Percentiles rank a stretch among this genome's conserved stretches.
These are phyloP conservation scores for Pachycephus smyrnensis DNA, from an alignment of 2,888 invertebrate genomes.

Conservation along the genomic window DNA sequence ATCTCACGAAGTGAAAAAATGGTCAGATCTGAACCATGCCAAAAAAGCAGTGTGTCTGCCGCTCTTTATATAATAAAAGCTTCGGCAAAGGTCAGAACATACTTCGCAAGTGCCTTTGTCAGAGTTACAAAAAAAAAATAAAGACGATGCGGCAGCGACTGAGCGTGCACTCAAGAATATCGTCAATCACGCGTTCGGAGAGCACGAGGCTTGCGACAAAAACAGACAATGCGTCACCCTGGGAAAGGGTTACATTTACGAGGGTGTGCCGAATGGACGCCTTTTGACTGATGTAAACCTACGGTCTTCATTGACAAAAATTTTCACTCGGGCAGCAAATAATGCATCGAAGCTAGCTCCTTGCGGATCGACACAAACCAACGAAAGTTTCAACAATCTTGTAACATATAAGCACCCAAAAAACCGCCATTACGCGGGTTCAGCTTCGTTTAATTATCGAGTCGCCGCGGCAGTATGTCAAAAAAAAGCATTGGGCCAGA, in stretches of 20 bases:
- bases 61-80: constrained; percentile 20
- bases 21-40: constrained; percentile 29
- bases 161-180: constrained; percentile 17
- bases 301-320: constrained; percentile 1
- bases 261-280: constrained; percentile 13
- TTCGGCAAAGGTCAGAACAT: constrained; percentile 19
- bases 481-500: constrained; percentile 14
- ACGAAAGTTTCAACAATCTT: constrained; percentile 24
- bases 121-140: constrained; percentile 16
- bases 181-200: constrained; percentile 16
- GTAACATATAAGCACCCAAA: constrained; percentile 25
- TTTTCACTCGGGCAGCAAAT: constrained; percentile 16
- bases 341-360: constrained; percentile 26
- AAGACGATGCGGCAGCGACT: constrained; percentile 3
- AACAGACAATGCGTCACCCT: constrained; percentile 4
- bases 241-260: constrained; percentile 7
- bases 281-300: constrained; percentile 13
- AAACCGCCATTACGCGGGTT: constrained; percentile 20
- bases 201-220: constrained; percentile 18
- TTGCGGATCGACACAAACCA: constrained; percentile 25
- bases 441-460: constrained; percentile 23
- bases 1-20: constrained; percentile 19
- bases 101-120: constrained; percentile 22
- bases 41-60: constrained; percentile 17
- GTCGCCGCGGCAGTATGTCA: constrained; percentile 27